Base-by-base conservation (phyloP, 2,888 invertebrate species). In the Oxyscelio sp. region DNA sequence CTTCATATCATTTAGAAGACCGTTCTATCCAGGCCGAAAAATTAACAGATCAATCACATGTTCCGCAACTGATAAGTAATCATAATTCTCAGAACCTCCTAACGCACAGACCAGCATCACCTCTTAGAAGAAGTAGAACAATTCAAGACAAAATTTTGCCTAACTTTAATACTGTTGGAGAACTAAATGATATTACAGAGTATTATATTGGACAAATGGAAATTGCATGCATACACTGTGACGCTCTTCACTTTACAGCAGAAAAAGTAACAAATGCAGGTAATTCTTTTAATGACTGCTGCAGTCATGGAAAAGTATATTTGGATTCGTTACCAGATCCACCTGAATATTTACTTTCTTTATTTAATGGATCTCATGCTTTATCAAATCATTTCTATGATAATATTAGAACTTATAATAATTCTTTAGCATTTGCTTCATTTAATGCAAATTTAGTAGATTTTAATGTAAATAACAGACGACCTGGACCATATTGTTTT, bases 201-300 rank as follows among this genome's bases (percentile, higher is more conserved):
- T 11, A 52, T 52, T 52, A 24, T 24, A 21, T 24, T 22, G 52
- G 52, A 52, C 4, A 22, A 52, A 22, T 52, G 22, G 24, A 22
- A 6, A n/a, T 52, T 22, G 1, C 2, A 24, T 52, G 52, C n/a
- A 22, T 11, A 21, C 50, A 50, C 21, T 50, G 50, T 22, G 22
- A 50, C 8, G 50, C 50, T 50, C 21, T 50, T 50, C 21, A 50
- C 50, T 50, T 50, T 50, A 50, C 4, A 50, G 50, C 50, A 50
- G 50, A 50, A 50, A 50, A 50, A 21, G 50, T 50, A 21, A 22
- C 50, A 21, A 50, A 52, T 24, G 9, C 22, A 22, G 24, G 24
- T 24, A 52, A 52, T 52, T 52, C 22, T 52, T 52, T 52, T 4
- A 52, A 24, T 24, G 24, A 52, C 9, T n/a, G n/a, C n/a, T n/a